A percentile compares a stretch with the other conserved stretches of the same genome.
Conservation (phyloP, 2,113 vertebrate genomes). For the Thymallus thymallus region DNA sequence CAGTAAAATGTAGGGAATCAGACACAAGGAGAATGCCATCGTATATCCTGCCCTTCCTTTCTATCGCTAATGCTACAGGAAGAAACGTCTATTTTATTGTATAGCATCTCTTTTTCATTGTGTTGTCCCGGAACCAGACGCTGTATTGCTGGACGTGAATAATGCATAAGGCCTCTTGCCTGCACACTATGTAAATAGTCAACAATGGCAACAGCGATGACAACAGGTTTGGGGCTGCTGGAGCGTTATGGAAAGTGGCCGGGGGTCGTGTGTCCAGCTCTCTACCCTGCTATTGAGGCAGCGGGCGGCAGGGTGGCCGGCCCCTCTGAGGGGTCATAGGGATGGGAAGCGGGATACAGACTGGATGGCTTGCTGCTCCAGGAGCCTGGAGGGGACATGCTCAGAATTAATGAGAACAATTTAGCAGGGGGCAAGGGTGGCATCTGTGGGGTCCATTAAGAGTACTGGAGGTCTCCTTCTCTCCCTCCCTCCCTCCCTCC, state of each 20-base stretch:
- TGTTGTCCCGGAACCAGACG: slow-evolving; percentile 65
- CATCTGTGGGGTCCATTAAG: slow-evolving; percentile 58
- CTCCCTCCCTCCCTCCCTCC: not conserved
- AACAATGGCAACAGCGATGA: slow-evolving; percentile 68
- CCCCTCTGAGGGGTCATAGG: slow-evolving; percentile 37
- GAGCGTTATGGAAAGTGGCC: slow-evolving; percentile 70
- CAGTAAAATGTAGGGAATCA: slow-evolving; percentile 66
- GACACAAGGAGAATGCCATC: slow-evolving; percentile 52
- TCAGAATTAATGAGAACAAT: slow-evolving; percentile 72
- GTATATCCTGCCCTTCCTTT: slow-evolving; percentile 54
- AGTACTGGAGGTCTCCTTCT: slow-evolving; percentile 31
- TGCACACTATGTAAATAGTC: slow-evolving; percentile 75
- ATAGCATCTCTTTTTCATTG: slow-evolving; percentile 68
- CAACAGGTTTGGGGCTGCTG: slow-evolving; percentile 67
- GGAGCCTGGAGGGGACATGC: slow-evolving; percentile 55
- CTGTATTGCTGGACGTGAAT: slow-evolving; percentile 66
- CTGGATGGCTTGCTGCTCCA: slow-evolving; percentile 35
- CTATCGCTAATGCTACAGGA: slow-evolving; percentile 61
- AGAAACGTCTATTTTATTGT: slow-evolving; percentile 67
- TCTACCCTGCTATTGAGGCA: slow-evolving; percentile 58
- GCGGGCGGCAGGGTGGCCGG: slow-evolving; percentile 15
- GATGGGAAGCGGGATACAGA: not conserved
- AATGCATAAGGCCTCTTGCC: slow-evolving; percentile 73
- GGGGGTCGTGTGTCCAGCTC: slow-evolving; percentile 50
- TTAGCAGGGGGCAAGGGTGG: slow-evolving; percentile 54